These are phyloP conservation scores for Trachythela sp. DNA, from an alignment of 64 coral and sea anemone genomes.

Conservation along the genomic window DNA sequence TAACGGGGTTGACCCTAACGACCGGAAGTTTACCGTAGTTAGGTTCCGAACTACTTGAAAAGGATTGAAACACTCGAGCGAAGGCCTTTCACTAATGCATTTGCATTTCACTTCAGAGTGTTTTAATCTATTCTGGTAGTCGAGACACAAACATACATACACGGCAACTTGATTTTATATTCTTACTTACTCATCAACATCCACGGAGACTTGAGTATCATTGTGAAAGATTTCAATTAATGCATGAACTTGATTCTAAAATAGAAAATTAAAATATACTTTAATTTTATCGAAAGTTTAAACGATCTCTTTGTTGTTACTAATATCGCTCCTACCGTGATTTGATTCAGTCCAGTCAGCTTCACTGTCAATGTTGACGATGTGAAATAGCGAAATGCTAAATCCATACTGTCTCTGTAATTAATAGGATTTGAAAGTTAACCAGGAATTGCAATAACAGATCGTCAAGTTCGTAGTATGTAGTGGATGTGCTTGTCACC, in stretches of 20 bases:
- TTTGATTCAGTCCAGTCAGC: constrained; percentile 90
- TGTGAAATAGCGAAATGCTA: constrained; percentile 96
- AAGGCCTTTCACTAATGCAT: too few species aligned
- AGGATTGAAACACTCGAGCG: too few species aligned
- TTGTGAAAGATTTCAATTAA: constrained; percentile 95
- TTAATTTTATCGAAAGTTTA: neutral
- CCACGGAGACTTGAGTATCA: constrained; percentile 50
- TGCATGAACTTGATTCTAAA: constrained; percentile 97
- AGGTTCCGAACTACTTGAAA: too few species aligned
- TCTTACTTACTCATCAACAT: constrained; percentile 63
- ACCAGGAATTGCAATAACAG: too few species aligned
- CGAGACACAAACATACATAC: neutral
- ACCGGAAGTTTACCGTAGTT: too few species aligned
- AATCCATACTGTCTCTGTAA: constrained; percentile 88
- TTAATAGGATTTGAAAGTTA: neutral
- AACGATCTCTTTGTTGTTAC: neutral
- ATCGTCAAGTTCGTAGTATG: neutral
- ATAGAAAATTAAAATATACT: neutral
- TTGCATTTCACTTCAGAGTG: too few species aligned
- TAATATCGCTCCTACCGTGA: constrained; percentile 56
- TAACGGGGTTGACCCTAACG: too few species aligned
- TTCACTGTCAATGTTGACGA: constrained; percentile 92
- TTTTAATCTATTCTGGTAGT: too few species aligned
- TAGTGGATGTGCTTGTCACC: neutral
- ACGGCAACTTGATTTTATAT: neutral